A percentile compares a stretch with the other conserved stretches of the same genome.
These are phyloP conservation scores for Hydrotaea cyrtoneurina DNA, from an alignment of 2,888 invertebrate genomes.

Conservation along the genomic window DNA sequence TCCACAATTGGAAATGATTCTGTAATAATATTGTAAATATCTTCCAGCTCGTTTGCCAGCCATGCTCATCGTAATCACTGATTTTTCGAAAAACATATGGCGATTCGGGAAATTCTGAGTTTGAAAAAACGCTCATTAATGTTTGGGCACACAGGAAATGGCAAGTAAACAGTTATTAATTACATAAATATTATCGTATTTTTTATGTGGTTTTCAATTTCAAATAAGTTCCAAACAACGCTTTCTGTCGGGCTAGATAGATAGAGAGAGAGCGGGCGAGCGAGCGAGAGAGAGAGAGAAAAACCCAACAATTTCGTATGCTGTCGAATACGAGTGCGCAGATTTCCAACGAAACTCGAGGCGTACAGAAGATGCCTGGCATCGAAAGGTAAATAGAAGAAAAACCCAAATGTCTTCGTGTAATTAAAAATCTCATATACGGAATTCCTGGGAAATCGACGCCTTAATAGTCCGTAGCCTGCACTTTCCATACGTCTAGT, in stretches of 20 bases:
- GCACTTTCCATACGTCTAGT: neutral
- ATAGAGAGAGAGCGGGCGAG: too few species aligned
- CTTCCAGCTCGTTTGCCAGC: too few species aligned
- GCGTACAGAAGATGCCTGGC: too few species aligned
- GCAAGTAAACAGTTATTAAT: slow-evolving; percentile 17
- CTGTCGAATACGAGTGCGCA: neutral
- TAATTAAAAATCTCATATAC: slow-evolving; percentile 30
- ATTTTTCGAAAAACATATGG: slow-evolving; percentile 3
- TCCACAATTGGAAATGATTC: too few species aligned
- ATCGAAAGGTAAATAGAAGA: neutral
- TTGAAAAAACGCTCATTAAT: slow-evolving; percentile 25
- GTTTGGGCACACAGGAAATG: neutral
- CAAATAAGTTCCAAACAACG: neutral
- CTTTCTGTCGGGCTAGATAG: neutral
- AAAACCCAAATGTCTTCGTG: slow-evolving; percentile 25
- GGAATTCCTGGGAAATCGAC: slow-evolving; percentile 24
- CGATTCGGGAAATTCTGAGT: neutral
- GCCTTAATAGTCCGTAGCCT: slow-evolving; percentile 19
- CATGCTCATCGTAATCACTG: too few species aligned
- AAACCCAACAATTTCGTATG: neutral
- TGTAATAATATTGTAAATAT: too few species aligned
- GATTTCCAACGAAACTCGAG: slow-evolving; percentile 7
- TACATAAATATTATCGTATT: slow-evolving; percentile 40
- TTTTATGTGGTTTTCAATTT: slow-evolving; percentile 36
- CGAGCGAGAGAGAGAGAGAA: too few species aligned